Conservation (phyloP, 1,140 invertebrate genomes). For the Drosophila pectinifera region DNA sequence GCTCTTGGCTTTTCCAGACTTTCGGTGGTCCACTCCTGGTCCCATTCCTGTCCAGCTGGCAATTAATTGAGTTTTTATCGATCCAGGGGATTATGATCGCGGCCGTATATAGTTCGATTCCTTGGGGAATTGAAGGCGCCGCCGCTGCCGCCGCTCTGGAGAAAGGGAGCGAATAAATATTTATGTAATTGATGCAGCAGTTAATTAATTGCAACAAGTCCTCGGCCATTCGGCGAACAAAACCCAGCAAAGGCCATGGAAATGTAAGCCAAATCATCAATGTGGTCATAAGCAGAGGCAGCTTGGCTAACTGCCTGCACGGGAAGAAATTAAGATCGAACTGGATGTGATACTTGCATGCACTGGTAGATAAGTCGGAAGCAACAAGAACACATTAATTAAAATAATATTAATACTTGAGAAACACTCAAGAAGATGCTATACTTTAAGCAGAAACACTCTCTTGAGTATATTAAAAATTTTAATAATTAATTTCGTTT, state of each 20-base stretch:
- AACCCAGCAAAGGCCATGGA: constrained; percentile 43
- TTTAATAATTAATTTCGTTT: too few relatives aligned
- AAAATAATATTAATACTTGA: too few relatives aligned
- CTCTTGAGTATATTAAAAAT: too few relatives aligned
- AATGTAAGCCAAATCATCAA: constrained; percentile 21
- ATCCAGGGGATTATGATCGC: constrained; percentile 59
- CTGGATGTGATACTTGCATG: not conserved
- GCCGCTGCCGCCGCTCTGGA: constrained; percentile 1
- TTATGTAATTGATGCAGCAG: constrained; percentile 79
- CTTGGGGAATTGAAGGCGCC: constrained; percentile 51
- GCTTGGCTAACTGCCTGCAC: constrained; percentile 59
- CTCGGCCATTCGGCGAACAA: constrained; percentile 28
- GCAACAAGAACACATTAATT: too few relatives aligned
- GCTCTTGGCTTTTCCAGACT: too few relatives aligned
- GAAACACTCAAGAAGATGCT: too few relatives aligned
- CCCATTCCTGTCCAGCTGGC: constrained; percentile 19
- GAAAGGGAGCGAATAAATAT: constrained; percentile 46
- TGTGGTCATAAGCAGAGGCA: constrained; percentile 70
- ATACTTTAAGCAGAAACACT: too few relatives aligned
- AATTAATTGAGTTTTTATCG: constrained; percentile 81
- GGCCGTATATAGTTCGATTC: constrained; percentile 13
- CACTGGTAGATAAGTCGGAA: not conserved
- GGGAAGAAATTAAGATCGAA: constrained; percentile 8
- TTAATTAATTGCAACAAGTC: constrained; percentile 81
- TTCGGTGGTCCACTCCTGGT: constrained; percentile 42